Evolutionary conservation across 1,140 invertebrate species (phyloP).

Genomic region (Glomeris maerens): DNA sequence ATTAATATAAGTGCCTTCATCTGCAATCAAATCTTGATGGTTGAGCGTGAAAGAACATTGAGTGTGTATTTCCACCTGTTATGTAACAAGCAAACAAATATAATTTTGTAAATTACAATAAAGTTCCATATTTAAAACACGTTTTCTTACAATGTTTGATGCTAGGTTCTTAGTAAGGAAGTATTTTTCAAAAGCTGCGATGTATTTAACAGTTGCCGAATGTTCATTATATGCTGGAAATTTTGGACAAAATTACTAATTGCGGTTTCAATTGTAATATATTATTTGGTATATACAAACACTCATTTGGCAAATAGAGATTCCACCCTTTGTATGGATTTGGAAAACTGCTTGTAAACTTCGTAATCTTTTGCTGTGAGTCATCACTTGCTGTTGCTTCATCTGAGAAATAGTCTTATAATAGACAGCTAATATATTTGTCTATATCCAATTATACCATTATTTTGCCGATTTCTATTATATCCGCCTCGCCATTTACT

Average conservation of each 20-base stretch:
- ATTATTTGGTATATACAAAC: not conserved
- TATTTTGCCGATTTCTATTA: too few species aligned
- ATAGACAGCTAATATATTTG: too few species aligned
- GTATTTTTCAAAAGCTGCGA: not conserved
- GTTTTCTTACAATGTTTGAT: not conserved
- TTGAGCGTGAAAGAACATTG: not conserved
- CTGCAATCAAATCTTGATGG: not conserved
- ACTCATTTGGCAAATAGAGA: not conserved
- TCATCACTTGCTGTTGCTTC: too few species aligned
- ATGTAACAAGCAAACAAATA: not conserved
- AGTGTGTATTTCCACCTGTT: not conserved
- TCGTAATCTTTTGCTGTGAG: too few species aligned
- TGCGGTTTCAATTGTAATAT: not conserved
- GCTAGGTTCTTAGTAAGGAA: not conserved
- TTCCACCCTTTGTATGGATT: slow-evolving; percentile 1
- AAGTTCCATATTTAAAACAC: not conserved
- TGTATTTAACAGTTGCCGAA: not conserved
- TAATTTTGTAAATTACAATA: not conserved
- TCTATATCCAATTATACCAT: too few species aligned
- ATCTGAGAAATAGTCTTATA: too few species aligned
- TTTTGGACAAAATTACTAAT: not conserved
- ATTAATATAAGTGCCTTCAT: not conserved
- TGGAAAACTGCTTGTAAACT: too few species aligned
- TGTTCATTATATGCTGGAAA: not conserved
- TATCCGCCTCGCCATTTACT: too few species aligned